Conservation (phyloP, 2,113 vertebrate species). For the Antechinus stuartii region DNA sequence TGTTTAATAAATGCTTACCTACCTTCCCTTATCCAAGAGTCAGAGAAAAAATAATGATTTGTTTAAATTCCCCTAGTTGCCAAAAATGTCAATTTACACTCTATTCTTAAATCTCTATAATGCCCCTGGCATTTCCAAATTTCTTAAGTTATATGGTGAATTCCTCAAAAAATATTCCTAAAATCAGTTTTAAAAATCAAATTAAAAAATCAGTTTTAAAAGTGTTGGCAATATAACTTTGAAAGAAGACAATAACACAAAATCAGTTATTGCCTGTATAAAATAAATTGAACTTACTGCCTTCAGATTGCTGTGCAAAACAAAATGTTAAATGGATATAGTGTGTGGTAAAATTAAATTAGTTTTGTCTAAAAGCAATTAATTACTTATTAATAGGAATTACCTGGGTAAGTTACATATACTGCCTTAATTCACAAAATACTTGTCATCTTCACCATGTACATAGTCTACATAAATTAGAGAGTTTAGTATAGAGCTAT, state of each 20-base stretch:
- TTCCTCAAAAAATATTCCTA: background rate
- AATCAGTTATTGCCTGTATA: background rate
- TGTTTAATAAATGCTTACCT: too few relatives aligned
- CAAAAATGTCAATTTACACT: background rate
- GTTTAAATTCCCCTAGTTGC: background rate
- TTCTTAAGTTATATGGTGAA: background rate
- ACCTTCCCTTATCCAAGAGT: background rate
- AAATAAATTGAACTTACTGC: background rate
- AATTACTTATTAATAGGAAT: constrained; percentile 6
- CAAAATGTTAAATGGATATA: background rate
- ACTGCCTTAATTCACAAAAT: constrained; percentile 35
- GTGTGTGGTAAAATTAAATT: background rate
- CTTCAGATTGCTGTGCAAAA: background rate
- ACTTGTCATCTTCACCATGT: constrained; percentile 14
- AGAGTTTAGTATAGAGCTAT: background rate
- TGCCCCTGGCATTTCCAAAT: background rate
- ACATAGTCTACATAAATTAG: constrained; percentile 26
- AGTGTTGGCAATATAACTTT: background rate
- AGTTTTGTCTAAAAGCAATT: background rate
- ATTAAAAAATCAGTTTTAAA: background rate
- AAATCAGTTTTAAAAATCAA: background rate
- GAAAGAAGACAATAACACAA: background rate
- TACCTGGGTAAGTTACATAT: constrained; percentile 3
- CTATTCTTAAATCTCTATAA: background rate
- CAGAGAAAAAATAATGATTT: background rate